Evolutionary conservation across 2,888 invertebrate genomes (phyloP).

Genomic region (Caenorhabditis sp.): DNA sequence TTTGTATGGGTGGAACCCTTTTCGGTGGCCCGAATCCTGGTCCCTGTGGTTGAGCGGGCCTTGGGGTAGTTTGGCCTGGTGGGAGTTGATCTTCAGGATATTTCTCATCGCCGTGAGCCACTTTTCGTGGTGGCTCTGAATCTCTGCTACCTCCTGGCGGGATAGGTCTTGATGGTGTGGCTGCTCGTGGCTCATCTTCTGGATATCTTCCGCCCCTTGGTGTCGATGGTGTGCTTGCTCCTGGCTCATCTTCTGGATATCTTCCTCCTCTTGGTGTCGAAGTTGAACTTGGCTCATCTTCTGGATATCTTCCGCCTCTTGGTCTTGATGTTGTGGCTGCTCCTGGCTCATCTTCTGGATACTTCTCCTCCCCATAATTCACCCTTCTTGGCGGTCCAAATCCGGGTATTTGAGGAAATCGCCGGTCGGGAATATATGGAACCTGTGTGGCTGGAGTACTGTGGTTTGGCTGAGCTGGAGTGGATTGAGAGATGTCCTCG

Average conservation of each 20-base stretch:
- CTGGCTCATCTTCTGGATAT: not conserved
- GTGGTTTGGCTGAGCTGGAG: conserved; percentile 3
- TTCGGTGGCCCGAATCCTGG: conserved; percentile 32
- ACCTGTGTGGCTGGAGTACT: conserved; percentile 20
- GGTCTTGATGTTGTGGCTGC: not conserved
- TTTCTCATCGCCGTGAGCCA: not conserved
- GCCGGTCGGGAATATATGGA: conserved; percentile 16
- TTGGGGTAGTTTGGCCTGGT: not conserved
- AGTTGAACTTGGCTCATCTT: too few species aligned
- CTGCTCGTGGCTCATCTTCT: not conserved
- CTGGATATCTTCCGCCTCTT: too few species aligned
- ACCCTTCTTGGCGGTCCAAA: not conserved
- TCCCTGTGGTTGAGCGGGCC: not conserved
- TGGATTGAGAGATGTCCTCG: conserved; percentile 5
- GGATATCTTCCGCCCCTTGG: not conserved
- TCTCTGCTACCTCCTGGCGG: not conserved
- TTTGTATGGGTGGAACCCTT: conserved; percentile 3
- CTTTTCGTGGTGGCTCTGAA: not conserved
- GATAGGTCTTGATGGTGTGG: not conserved
- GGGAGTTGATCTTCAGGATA: conserved; percentile 16
- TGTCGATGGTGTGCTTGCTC: not conserved
- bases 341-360: not conserved
- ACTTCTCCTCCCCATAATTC: not conserved
- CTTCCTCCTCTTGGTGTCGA: too few species aligned
- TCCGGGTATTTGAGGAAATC: conserved; percentile 9